A percentile compares a stretch with the other conserved stretches of the same genome.
These are phyloP conservation scores for Periphyllus acericola DNA, from an alignment of 2,888 invertebrate species.

Conservation along the genomic window DNA sequence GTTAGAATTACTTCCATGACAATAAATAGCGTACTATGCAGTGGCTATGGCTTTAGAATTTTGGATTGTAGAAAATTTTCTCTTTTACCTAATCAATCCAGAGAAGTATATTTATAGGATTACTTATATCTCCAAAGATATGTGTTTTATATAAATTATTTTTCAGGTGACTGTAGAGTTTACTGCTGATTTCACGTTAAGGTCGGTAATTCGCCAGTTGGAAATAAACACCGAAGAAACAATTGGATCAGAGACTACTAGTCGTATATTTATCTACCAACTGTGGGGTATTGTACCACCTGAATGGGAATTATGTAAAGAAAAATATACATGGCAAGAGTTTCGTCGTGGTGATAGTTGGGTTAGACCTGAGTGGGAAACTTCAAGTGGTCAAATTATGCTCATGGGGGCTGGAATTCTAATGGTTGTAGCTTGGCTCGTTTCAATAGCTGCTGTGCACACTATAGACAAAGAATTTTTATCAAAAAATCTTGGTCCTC, in stretches of 20 bases:
- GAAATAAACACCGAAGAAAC: slow-evolving; percentile 58
- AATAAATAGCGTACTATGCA: slow-evolving; percentile 49
- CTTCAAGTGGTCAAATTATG: slow-evolving; percentile 41
- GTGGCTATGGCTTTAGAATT: slow-evolving; percentile 56
- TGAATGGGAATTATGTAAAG: slow-evolving; percentile 56
- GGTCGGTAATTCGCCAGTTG: slow-evolving; percentile 41
- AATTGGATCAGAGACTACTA: slow-evolving; percentile 43
- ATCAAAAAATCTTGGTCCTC: slow-evolving; percentile 48
- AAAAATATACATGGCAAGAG: slow-evolving; percentile 57
- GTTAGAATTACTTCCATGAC: slow-evolving; percentile 57
- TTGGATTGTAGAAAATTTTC: slow-evolving; percentile 55
- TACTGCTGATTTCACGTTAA: slow-evolving; percentile 51
- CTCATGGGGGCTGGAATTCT: slow-evolving; percentile 30
- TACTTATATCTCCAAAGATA: background rate
- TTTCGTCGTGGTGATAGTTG: slow-evolving; percentile 50
- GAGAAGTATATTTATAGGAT: slow-evolving; percentile 24
- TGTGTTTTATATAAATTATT: background rate
- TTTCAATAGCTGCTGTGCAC: slow-evolving; percentile 54
- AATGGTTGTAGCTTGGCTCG: slow-evolving; percentile 34
- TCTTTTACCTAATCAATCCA: slow-evolving; percentile 56
- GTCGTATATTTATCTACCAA: slow-evolving; percentile 51
- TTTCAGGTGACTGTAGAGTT: slow-evolving; percentile 53
- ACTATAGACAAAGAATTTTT: slow-evolving; percentile 55
- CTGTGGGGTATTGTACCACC: slow-evolving; percentile 58
- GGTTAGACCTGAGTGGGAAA: slow-evolving; percentile 48